These are phyloP conservation scores for Bovichtus diacanthus DNA, from an alignment of 2,797 vertebrate genomes.

Conservation along the genomic window DNA sequence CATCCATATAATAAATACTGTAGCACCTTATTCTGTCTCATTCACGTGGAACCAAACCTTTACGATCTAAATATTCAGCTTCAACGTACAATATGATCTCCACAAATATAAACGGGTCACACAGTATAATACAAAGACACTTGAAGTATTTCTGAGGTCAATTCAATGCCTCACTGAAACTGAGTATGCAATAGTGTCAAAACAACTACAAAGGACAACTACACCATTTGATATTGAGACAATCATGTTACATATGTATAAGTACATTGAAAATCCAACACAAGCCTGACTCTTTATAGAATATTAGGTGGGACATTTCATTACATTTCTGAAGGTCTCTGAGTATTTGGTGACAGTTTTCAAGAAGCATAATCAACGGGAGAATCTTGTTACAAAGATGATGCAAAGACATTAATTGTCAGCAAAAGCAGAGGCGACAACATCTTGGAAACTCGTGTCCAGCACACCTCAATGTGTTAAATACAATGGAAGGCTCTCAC, in stretches of 20 bases:
- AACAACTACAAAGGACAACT: slow-evolving; percentile 29
- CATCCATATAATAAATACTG: not conserved
- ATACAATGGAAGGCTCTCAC: not conserved
- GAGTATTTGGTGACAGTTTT: not conserved
- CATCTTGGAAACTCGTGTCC: not conserved
- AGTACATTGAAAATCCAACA: slow-evolving; percentile 18
- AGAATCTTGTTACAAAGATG: not conserved
- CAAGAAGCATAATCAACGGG: not conserved
- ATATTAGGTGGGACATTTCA: not conserved
- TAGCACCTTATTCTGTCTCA: not conserved
- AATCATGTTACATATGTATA: slow-evolving; percentile 18
- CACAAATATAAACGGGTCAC: not conserved
- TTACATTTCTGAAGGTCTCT: not conserved
- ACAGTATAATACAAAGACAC: not conserved
- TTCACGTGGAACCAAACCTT: not conserved
- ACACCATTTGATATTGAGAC: slow-evolving; percentile 30
- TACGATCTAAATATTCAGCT: not conserved
- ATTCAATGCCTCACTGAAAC: not conserved
- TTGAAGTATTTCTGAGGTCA: not conserved
- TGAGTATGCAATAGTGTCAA: not conserved
- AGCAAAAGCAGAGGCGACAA: not conserved
- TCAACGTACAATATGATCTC: not conserved
- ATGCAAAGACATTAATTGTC: not conserved
- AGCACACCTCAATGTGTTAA: not conserved
- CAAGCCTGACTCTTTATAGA: slow-evolving; percentile 16